Evolutionary conservation across 2,888 invertebrate genomes (phyloP).

Genomic region (Euspilapteryx auroguttella): DNA sequence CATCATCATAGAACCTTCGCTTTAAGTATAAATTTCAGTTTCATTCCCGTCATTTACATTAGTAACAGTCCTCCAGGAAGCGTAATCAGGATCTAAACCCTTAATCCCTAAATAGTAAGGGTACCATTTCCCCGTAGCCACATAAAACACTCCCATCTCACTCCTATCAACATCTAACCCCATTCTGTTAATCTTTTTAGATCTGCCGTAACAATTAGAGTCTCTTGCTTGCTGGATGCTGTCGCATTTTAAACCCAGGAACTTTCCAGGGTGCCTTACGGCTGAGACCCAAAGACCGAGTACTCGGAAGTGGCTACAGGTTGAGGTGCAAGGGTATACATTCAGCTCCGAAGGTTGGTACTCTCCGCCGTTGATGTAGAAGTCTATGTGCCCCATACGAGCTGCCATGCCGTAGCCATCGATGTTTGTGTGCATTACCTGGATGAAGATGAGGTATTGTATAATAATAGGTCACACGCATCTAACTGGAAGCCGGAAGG

Average conservation of each 20-base stretch:
- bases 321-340: constrained; percentile 30
- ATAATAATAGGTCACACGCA: too few species aligned
- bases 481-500: too few species aligned
- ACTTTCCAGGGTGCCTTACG: constrained; percentile 28
- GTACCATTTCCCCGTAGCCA: constrained; percentile 28
- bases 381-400: constrained; percentile 42
- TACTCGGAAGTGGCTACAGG: constrained; percentile 43
- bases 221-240: constrained; percentile 39
- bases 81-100: constrained; percentile 28
- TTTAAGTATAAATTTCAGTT: too few species aligned
- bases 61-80: constrained; percentile 28
- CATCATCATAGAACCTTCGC: too few species aligned
- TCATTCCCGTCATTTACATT: constrained; percentile 31
- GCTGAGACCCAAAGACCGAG: constrained; percentile 30
- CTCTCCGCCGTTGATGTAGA: constrained; percentile 47
- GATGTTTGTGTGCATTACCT: constrained; percentile 46
- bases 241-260: constrained; percentile 31
- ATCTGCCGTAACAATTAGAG: constrained; percentile 22
- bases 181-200: constrained; percentile 23
- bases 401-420: constrained; percentile 47
- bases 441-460: too few species aligned
- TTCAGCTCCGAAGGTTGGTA: constrained; percentile 38
- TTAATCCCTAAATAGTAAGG: constrained; percentile 36
- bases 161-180: constrained; percentile 22
- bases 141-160: constrained; percentile 32